A percentile compares a stretch with the other conserved stretches of the same genome.
phyloP scores from a whole-genome alignment of 2,113 vertebrate species.

The Coptodon rendalli region DNA sequence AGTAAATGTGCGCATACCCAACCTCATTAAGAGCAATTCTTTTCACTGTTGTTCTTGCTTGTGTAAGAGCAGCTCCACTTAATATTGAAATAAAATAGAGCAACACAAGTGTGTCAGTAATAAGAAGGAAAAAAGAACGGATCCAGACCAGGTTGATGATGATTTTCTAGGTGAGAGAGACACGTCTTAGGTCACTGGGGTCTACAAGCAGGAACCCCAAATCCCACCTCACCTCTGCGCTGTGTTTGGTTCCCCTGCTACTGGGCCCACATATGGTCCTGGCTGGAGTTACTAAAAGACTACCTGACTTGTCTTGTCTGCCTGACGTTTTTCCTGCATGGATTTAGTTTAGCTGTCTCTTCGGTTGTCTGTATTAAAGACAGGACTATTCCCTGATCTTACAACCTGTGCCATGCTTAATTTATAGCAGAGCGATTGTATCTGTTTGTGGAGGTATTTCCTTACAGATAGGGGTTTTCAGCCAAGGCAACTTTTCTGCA shows the following conservation, averaged over 20 bases:
- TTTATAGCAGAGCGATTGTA: neutral
- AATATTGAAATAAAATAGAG: neutral
- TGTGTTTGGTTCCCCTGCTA: conserved; percentile 48
- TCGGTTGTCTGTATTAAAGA: neutral
- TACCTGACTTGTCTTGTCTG: conserved; percentile 5
- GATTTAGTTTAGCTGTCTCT: neutral
- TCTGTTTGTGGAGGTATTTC: neutral
- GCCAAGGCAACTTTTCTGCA: neutral
- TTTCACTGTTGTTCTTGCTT: neutral
- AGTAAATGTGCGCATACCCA: neutral
- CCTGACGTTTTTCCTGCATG: neutral
- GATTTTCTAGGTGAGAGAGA: conserved; percentile 31
- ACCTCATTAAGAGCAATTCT: neutral
- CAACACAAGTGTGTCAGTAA: conserved; percentile 6
- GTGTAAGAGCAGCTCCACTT: neutral
- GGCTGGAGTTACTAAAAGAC: conserved; percentile 20
- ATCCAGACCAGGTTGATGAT: conserved; percentile 5
- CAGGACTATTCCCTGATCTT: neutral
- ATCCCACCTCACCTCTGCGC: conserved; percentile 65
- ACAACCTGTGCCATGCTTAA: neutral
- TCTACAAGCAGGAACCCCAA: conserved; percentile 67
- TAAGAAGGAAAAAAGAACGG: neutral
- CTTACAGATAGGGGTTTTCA: neutral
- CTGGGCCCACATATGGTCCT: conserved; percentile 58
- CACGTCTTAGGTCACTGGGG: conserved; percentile 44